Evolutionary conservation across 2,113 vertebrate species (phyloP), one percentile per base, ranked within the genome.

Genomic region (Lepisosteus osseus): DNA sequence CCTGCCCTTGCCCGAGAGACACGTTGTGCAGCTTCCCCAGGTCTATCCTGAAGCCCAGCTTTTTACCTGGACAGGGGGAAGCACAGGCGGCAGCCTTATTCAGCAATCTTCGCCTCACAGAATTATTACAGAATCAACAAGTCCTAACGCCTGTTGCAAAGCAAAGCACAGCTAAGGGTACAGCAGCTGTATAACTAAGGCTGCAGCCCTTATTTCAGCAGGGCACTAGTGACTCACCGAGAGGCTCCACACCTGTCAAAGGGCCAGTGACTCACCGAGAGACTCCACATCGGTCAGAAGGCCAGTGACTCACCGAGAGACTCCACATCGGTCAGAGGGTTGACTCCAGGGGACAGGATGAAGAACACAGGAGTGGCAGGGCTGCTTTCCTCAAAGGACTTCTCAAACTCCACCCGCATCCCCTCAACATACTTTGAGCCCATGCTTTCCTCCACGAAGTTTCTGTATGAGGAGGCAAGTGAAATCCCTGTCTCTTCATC

Each of bases 1-100:
- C 92, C 81, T 93, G 92, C 1, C 91, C 92, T 85, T 95, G 92
- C 76, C 92, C 91, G 76, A 94, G 80, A 66, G 90, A 94, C 59
- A 93, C 80, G 13, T 92, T 94, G 82, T 88, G 87, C 76, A 97
- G 85, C 77, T 92, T 96, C 74, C 90, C 91, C 7, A 80, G 86
- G 12, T 92, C 88, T 7, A 84, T 80, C 7, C 90, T 90, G 73
- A 95, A 94, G 6, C 89, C 92, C 63, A 95, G 81, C 75, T 90
- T 95, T 82, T 88, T 83, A 67, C 94, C 95, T 95, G 77, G 54
- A 76, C 61, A 29, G 57, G 12, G 14, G n/a, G 5, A n/a, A 59
- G n/a, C 12, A 13, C n/a, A 6, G 5, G 14, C 3, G 11, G 57
- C 5, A n/a, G 11, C 57, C 11, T 6, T 15, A 5, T 7, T 11